These are phyloP conservation scores for Daphoenositta chrysoptera DNA, from an alignment of 2,113 vertebrate genomes.

Conservation along the genomic window DNA sequence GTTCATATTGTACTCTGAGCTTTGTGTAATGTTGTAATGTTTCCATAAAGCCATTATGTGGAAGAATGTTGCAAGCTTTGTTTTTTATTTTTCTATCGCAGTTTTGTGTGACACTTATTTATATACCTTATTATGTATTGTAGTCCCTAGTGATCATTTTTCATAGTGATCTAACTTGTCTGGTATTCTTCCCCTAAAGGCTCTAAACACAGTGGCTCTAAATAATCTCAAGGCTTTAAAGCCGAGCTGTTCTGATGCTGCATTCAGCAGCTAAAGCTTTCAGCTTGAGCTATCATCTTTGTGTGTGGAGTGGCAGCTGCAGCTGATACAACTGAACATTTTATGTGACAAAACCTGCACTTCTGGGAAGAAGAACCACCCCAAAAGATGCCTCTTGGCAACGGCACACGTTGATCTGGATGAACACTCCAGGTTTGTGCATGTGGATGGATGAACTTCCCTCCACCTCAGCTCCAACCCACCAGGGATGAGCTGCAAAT, in stretches of 20 bases:
- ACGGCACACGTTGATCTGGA: accelerated
- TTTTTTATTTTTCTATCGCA: constrained; percentile 46
- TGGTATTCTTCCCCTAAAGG: constrained; percentile 22
- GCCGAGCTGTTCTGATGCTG: background rate
- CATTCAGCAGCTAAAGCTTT: background rate
- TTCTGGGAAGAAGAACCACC: background rate
- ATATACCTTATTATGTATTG: constrained; percentile 58
- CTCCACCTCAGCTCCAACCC: background rate
- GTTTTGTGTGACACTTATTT: constrained; percentile 67
- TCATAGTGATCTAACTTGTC: constrained; percentile 62
- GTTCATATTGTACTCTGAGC: constrained; percentile 57
- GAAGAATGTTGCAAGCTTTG: background rate
- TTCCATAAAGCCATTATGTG: constrained; percentile 39
- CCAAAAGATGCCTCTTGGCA: background rate
- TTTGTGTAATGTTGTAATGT: background rate
- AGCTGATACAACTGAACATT: background rate
- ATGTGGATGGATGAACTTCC: background rate
- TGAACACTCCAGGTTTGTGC: background rate
- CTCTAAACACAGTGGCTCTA: background rate
- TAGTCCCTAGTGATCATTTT: constrained; percentile 50
- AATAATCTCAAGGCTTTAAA: constrained; percentile 23
- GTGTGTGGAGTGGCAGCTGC: background rate
- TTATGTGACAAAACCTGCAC: background rate
- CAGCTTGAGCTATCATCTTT: background rate
- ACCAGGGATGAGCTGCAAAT: background rate